A percentile compares a stretch with the other conserved stretches of the same genome.
Conservation (phyloP, 2,888 invertebrate genomes). For the Spatulosminthurus flaviceps region DNA sequence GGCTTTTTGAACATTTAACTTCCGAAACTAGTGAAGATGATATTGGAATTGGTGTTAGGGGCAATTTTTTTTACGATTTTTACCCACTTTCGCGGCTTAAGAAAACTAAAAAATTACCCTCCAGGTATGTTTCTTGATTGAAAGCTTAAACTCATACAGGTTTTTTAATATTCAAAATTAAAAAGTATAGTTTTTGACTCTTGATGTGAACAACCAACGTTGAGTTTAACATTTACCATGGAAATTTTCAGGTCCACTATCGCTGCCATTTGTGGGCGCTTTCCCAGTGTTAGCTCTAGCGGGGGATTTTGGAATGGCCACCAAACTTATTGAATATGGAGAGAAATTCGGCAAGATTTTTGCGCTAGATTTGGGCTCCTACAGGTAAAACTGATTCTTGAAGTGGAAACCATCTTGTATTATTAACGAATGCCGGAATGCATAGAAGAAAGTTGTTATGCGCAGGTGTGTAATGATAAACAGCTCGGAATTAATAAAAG, state of each 20-base stretch:
- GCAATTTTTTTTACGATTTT: not conserved
- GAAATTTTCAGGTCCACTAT: slow-evolving; percentile 21
- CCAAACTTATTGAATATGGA: slow-evolving; percentile 12
- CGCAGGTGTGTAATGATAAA: slow-evolving; percentile 32
- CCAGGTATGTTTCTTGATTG: slow-evolving; percentile 7
- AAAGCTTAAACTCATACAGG: too few relatives aligned
- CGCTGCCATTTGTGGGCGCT: slow-evolving; percentile 11
- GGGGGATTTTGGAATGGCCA: slow-evolving; percentile 24
- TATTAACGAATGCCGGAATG: too few relatives aligned
- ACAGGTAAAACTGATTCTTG: not conserved
- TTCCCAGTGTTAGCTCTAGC: slow-evolving; percentile 5
- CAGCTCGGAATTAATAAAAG: not conserved
- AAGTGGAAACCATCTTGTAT: too few relatives aligned
- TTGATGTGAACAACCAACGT: too few relatives aligned
- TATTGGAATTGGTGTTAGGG: not conserved
- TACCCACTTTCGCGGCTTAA: not conserved
- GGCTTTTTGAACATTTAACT: too few relatives aligned
- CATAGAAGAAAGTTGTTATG: too few relatives aligned
- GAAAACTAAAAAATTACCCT: not conserved
- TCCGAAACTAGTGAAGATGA: not conserved
- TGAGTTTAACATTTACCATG: too few relatives aligned
- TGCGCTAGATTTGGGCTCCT: slow-evolving; percentile 28
- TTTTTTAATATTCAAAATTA: not conserved
- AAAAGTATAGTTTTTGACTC: not conserved
- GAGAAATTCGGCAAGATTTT: slow-evolving; percentile 32